These are phyloP conservation scores for Tetrao urogallus DNA, from an alignment of 2,113 vertebrate genomes.

Conservation along the genomic window DNA sequence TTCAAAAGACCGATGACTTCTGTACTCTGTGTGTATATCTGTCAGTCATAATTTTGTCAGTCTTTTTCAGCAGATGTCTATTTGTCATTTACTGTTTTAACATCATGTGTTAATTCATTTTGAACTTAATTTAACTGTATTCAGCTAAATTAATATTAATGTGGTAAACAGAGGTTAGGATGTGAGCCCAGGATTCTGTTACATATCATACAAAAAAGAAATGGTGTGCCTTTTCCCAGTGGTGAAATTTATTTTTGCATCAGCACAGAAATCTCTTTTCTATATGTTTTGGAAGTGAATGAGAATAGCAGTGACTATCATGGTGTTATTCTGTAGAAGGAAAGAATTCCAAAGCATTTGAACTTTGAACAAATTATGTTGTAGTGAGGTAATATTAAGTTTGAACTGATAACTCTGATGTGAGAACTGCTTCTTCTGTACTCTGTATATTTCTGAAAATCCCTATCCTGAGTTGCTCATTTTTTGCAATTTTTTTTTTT, in stretches of 20 bases:
- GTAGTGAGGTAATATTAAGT: neutral
- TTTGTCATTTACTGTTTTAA: neutral
- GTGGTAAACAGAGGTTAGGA: too few relatives aligned
- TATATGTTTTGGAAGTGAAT: neutral
- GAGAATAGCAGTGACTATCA: neutral
- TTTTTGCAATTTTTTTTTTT: neutral
- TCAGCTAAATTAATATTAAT: neutral
- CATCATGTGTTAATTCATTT: neutral
- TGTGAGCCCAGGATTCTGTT: too few relatives aligned
- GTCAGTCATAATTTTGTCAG: neutral
- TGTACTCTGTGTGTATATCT: neutral
- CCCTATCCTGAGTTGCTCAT: neutral
- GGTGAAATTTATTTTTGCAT: too few relatives aligned
- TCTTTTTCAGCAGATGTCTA: neutral
- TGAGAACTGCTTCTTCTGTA: neutral
- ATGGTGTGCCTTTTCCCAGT: neutral
- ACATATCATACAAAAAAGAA: neutral
- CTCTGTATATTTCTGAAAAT: neutral
- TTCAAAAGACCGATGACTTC: neutral
- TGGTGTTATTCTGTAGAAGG: neutral
- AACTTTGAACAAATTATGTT: neutral
- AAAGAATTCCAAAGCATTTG: neutral
- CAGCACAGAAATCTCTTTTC: neutral
- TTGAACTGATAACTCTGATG: neutral
- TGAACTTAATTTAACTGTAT: neutral